Conservation (phyloP, 2,113 vertebrate species). For the Eleginops maclovinus region DNA sequence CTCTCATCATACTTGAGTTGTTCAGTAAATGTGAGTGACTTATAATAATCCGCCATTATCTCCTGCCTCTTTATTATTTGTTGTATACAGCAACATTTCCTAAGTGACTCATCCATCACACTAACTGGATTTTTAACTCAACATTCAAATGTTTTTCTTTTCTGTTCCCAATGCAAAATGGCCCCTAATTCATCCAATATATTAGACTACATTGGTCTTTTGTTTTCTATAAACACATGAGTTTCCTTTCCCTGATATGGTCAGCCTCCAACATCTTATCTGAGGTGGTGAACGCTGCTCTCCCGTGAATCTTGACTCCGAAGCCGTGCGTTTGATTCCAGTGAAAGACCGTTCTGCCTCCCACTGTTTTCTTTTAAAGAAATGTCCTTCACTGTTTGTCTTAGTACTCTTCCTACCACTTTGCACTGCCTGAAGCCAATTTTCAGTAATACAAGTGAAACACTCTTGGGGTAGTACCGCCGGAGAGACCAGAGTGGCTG, state of each 20-base stretch:
- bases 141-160: not conserved
- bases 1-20: slow-evolving; percentile 44
- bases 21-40: slow-evolving; percentile 54
- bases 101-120: slow-evolving; percentile 22
- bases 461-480: slow-evolving; percentile 8
- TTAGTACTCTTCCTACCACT: slow-evolving; percentile 39
- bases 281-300: slow-evolving; percentile 23
- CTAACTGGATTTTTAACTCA: slow-evolving; percentile 21
- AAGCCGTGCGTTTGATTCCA: slow-evolving; percentile 10
- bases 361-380: slow-evolving; percentile 26
- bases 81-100: slow-evolving; percentile 16
- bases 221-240: not conserved
- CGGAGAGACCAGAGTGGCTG: slow-evolving; percentile 15
- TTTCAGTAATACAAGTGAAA: slow-evolving; percentile 47
- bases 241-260: slow-evolving; percentile 7
- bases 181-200: not conserved
- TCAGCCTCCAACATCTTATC: slow-evolving; percentile 12
- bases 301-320: slow-evolving; percentile 21
- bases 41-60: slow-evolving; percentile 49
- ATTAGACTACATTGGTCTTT: not conserved
- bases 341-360: slow-evolving; percentile 11
- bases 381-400: slow-evolving; percentile 40
- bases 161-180: not conserved
- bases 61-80: slow-evolving; percentile 28
- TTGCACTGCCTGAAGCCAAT: slow-evolving; percentile 45